Percentiles rank a stretch among this genome's conserved stretches.
phyloP scores from a whole-genome alignment of 2,888 invertebrate genomes.

The Actias luna region DNA sequence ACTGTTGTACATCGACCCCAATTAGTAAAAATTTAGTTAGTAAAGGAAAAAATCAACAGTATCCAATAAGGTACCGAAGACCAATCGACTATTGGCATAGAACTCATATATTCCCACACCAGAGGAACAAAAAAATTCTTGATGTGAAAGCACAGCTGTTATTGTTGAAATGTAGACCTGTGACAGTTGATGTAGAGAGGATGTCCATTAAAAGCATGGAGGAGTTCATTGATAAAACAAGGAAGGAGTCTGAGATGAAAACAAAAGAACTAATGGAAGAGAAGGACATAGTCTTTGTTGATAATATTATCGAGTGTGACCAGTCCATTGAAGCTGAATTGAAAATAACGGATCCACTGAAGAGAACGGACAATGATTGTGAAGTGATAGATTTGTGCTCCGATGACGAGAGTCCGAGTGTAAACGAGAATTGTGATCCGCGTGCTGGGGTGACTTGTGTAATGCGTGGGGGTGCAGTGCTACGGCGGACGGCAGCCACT shows the following conservation, averaged over 20 bases:
- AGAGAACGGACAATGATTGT: slow-evolving; percentile 61
- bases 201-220: slow-evolving; percentile 69
- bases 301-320: slow-evolving; percentile 54
- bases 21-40: slow-evolving; percentile 59
- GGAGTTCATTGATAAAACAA: slow-evolving; percentile 61
- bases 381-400: slow-evolving; percentile 86
- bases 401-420: slow-evolving; percentile 81
- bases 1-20: slow-evolving; percentile 58
- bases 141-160: slow-evolving; percentile 74
- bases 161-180: slow-evolving; percentile 73
- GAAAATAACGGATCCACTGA: slow-evolving; percentile 57
- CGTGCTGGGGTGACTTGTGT: slow-evolving; percentile 66
- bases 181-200: slow-evolving; percentile 67
- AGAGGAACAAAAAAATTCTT: slow-evolving; percentile 67
- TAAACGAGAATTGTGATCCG: slow-evolving; percentile 73
- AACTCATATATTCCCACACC: slow-evolving; percentile 64
- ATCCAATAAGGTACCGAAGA: slow-evolving; percentile 66
- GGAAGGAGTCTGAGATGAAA: slow-evolving; percentile 50
- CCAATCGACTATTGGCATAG: slow-evolving; percentile 76
- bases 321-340: slow-evolving; percentile 48
- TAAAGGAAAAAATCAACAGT: slow-evolving; percentile 65
- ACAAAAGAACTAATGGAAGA: slow-evolving; percentile 38
- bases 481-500: slow-evolving; percentile 65
- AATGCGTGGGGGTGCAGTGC: slow-evolving; percentile 65
- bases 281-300: slow-evolving; percentile 73